phyloP scores from a whole-genome alignment of 2,888 invertebrate species.

The Anthrax anthrax region DNA sequence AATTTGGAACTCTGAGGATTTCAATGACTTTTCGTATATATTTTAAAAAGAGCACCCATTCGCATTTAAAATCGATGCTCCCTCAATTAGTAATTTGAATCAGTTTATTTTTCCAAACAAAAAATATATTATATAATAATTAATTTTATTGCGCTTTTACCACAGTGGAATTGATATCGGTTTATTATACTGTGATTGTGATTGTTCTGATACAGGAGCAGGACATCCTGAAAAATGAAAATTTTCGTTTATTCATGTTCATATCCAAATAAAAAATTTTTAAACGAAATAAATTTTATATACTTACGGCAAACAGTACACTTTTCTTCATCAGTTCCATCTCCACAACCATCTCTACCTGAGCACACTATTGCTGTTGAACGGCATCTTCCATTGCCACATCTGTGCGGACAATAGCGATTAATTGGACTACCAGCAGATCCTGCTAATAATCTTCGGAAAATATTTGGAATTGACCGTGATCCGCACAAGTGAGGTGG shows the following conservation, averaged over 20 bases:
- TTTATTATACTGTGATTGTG: neutral
- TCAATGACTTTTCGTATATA: constrained; percentile 1
- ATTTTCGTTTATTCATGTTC: too few species aligned
- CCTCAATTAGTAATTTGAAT: too few species aligned
- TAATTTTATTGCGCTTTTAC: neutral
- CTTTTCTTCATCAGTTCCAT: constrained; percentile 72
- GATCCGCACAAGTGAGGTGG: constrained; percentile 57
- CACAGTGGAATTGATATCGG: neutral
- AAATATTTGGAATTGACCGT: constrained; percentile 33
- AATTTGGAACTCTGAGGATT: constrained; percentile 5
- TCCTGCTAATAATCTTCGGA: constrained; percentile 25
- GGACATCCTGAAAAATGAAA: constrained; percentile 38
- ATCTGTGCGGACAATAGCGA: constrained; percentile 60
- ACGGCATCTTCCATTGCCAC: constrained; percentile 74
- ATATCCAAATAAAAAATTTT: neutral
- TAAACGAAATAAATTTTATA: neutral
- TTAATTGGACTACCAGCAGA: constrained; percentile 12
- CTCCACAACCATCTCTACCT: constrained; percentile 81
- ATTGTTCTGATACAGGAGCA: constrained; percentile 23
- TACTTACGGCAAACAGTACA: constrained; percentile 80
- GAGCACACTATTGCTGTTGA: constrained; percentile 82
- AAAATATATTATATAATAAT: too few species aligned
- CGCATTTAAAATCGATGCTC: neutral
- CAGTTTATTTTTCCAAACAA: too few species aligned
- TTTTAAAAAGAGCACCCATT: neutral